Base-by-base conservation (phyloP, 35 echinoderm and acorn worm species). In the Antedon bifida region DNA sequence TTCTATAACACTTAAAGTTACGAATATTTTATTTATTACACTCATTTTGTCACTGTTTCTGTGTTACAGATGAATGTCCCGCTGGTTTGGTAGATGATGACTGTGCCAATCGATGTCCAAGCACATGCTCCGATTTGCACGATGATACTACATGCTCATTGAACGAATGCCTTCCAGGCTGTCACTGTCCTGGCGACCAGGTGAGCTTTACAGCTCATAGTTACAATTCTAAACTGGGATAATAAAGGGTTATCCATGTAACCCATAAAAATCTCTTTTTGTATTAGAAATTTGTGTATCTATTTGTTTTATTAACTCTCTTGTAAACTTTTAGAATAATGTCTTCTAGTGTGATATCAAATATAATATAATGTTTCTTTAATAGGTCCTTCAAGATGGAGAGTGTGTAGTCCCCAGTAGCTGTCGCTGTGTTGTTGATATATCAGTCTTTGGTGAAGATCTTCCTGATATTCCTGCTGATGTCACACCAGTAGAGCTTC, bases 91-190 rank as follows among this genome's bases (percentile, higher is more conserved):
- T 77, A 12, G 11, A 8, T 7, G 76, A 77, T 2, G 76, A 77
- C 76, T 77, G 76, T 35, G 76, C 76, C 76, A 77, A 77, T 30
- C 30, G 76, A 30, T 77, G 76, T 21, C 76, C 76, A 35, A 33
- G 30, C 30, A 32, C 30, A 0, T 77, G 76, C 32, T 77, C 76
- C 21, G 31, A 77, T 77, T 21, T 33, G 0, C 76, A 77, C 32
- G 34, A 77, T 77, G 76, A 35, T 77, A 3, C 34, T 3, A 35
- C 5, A 3, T 77, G 76, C 76, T 13, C 19, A 4, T 32, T 33
- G 34, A 30, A 77, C 11, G 76, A 32, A 77, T 77, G 76, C 26
- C 11, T 32, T 9, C 12, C 76, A 9, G 76, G 76, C 0, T 77
- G 76, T 77, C 76, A 35, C 34, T 77, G 76, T 35, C 76, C 76